Conservation (phyloP, 2,888 invertebrate genomes). For the Sipunculus nudus region DNA sequence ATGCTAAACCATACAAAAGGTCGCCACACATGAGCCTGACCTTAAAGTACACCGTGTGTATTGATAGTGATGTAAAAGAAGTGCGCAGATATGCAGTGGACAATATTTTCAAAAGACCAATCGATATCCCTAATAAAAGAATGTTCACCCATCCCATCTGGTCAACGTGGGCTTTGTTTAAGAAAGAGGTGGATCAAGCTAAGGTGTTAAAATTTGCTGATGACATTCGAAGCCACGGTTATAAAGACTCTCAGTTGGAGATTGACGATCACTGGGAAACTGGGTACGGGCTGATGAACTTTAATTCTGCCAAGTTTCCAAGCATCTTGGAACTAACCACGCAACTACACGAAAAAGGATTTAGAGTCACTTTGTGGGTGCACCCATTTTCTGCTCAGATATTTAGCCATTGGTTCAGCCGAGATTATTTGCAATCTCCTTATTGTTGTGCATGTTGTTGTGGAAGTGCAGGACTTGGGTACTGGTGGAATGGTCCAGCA, state of each 20-base stretch:
- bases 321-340: conserved; percentile 25
- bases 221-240: conserved; percentile 39
- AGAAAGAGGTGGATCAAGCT: conserved; percentile 74
- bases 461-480: too few relatives aligned
- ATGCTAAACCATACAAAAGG: conserved; percentile 26
- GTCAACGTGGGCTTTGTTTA: conserved; percentile 87
- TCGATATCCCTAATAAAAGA: conserved; percentile 73
- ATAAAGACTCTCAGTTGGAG: conserved; percentile 68
- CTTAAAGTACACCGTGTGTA: conserved; percentile 73
- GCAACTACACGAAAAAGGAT: conserved; percentile 74
- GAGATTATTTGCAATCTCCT: too few relatives aligned
- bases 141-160: conserved; percentile 85
- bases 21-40: neutral
- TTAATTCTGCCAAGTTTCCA: conserved; percentile 77
- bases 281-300: conserved; percentile 83
- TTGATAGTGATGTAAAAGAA: conserved; percentile 71
- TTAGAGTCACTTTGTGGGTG: conserved; percentile 80
- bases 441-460: too few relatives aligned
- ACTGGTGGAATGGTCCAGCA: conserved; percentile 79
- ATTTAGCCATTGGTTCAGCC: too few relatives aligned
- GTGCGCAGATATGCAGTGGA: conserved; percentile 75
- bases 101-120: conserved; percentile 74
- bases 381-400: too few relatives aligned
- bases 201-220: conserved; percentile 44
- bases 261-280: conserved; percentile 86